A percentile compares a stretch with the other conserved stretches of the same genome.
Evolutionary conservation across 2,113 vertebrate species (phyloP).

Genomic region (Urocitellus parryii): DNA sequence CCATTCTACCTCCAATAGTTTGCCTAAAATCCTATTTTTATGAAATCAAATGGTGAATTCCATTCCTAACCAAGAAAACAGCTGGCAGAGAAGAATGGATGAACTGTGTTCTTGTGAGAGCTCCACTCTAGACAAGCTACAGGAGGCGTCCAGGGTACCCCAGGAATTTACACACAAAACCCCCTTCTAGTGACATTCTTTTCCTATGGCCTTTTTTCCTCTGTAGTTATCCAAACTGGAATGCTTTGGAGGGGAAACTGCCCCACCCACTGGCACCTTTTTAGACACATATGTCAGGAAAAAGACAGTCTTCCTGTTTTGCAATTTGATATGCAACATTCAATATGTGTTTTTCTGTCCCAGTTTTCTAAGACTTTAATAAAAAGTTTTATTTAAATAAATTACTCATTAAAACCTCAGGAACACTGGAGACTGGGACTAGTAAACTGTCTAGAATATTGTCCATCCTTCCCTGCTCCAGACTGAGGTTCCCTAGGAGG

Average conservation of each 20-base stretch:
- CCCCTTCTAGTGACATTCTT: not conserved
- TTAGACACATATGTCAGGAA: not conserved
- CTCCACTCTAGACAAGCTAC: accelerated
- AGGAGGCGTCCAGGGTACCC: not conserved
- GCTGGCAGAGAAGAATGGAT: not conserved
- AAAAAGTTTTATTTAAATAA: not conserved
- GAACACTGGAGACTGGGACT: not conserved
- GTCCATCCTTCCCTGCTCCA: not conserved
- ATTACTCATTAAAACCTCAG: not conserved
- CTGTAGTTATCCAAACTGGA: not conserved
- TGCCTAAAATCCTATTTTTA: not conserved
- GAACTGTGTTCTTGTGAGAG: not conserved
- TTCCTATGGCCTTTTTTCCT: not conserved
- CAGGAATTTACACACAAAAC: not conserved
- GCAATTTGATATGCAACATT: not conserved
- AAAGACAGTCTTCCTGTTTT: not conserved
- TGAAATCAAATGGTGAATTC: not conserved
- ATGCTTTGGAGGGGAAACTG: not conserved
- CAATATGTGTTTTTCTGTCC: not conserved
- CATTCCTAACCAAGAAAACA: not conserved
- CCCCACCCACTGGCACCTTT: accelerated
- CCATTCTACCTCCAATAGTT: not conserved
- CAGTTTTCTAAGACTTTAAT: not conserved
- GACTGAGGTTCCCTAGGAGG: not conserved
- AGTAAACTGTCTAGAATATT: not conserved